A percentile compares a stretch with the other conserved stretches of the same genome.
Evolutionary conservation across 1,140 invertebrate species (phyloP).

Genomic region (Conus betulinus): DNA sequence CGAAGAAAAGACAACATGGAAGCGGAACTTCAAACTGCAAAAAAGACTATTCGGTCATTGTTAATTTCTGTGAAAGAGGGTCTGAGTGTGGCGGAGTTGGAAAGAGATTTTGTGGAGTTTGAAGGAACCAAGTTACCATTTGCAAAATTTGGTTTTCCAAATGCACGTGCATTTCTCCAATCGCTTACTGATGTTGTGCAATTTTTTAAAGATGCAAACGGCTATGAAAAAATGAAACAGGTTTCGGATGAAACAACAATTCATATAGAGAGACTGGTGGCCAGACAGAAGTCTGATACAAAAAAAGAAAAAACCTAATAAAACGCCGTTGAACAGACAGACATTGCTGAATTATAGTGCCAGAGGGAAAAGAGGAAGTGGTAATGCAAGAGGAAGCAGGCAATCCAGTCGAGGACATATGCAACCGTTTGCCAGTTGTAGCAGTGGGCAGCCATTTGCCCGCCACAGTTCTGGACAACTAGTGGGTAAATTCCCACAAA

Average conservation of each 20-base stretch:
- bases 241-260: constrained; percentile 60
- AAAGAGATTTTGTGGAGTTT: constrained; percentile 60
- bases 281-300: constrained; percentile 60
- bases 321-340: no score
- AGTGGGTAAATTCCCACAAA: no score
- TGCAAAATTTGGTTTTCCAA: constrained; percentile 59
- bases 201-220: constrained; percentile 35
- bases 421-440: not conserved
- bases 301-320: constrained; percentile 47
- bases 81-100: constrained; percentile 58
- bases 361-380: not conserved
- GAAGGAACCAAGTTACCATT: constrained; percentile 56
- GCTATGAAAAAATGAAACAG: constrained; percentile 55
- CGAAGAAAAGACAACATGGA: constrained; percentile 19
- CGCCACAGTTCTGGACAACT: not conserved
- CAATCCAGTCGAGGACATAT: constrained; percentile 30
- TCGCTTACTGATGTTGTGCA: constrained; percentile 63
- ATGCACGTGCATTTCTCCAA: constrained; percentile 59
- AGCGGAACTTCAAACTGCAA: constrained; percentile 51
- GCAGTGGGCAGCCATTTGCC: not conserved
- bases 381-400: constrained; percentile 21
- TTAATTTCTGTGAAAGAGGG: constrained; percentile 62
- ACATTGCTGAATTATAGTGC: not conserved
- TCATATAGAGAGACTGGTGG: constrained; percentile 66
- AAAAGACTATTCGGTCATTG: constrained; percentile 64